Percentiles rank a stretch among this genome's conserved stretches.
Evolutionary conservation across 2,113 vertebrate genomes (phyloP).

Genomic region (Numida meleagris): DNA sequence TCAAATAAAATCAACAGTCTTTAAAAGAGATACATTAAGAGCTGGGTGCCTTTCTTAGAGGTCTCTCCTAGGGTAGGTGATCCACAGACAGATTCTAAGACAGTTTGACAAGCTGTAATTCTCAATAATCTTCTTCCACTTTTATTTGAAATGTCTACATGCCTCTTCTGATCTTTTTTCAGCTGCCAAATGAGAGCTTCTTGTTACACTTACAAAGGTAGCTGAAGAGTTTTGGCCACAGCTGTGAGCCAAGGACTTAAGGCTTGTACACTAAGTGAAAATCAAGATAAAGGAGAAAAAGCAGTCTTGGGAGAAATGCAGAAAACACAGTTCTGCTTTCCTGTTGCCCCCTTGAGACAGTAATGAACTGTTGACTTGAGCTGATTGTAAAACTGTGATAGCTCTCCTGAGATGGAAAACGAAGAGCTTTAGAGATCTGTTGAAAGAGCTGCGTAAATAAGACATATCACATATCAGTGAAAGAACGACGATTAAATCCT

Average conservation of each 20-base stretch:
- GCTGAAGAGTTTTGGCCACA: background rate
- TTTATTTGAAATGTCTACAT: background rate
- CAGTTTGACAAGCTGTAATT: background rate
- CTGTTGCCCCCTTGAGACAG: background rate
- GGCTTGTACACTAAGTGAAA: background rate
- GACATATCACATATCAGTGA: background rate
- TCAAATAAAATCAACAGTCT: background rate
- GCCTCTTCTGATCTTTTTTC: background rate
- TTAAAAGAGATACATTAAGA: background rate
- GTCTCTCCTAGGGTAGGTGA: background rate
- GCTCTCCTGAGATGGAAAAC: background rate
- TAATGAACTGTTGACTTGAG: background rate
- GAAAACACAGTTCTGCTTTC: background rate
- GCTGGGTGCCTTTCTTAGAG: background rate
- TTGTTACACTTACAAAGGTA: background rate
- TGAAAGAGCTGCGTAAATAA: background rate
- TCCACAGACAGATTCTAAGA: background rate
- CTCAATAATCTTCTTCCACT: background rate
- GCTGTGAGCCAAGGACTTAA: background rate
- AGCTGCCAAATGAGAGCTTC: background rate
- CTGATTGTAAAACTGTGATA: background rate
- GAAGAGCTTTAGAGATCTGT: background rate
- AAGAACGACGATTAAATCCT: background rate
- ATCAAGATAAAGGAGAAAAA: background rate
- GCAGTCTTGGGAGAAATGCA: background rate